phyloP scores from a whole-genome alignment of 2,888 invertebrate genomes.

The Campoletis raptor region DNA sequence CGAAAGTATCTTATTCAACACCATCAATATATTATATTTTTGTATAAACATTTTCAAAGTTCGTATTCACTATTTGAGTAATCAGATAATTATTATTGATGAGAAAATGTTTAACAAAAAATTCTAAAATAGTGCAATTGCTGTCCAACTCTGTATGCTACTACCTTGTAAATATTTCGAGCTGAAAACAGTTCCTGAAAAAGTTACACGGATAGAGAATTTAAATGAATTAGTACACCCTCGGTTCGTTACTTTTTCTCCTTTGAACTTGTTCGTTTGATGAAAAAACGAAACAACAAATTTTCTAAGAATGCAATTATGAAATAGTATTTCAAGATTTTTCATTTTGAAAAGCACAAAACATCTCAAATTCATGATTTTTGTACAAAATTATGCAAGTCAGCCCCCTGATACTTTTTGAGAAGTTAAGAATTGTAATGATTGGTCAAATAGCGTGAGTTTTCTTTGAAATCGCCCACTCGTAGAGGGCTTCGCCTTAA shows the following conservation, averaged over 20 bases:
- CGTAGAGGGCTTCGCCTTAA: slow-evolving; percentile 75
- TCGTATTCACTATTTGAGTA: not conserved
- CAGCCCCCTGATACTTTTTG: not conserved
- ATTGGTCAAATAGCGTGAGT: not conserved
- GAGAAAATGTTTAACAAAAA: not conserved
- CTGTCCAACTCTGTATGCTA: not conserved
- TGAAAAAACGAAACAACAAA: not conserved
- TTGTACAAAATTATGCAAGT: not conserved
- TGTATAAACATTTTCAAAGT: not conserved
- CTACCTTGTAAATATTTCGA: not conserved
- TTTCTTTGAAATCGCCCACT: not conserved
- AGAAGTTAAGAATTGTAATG: not conserved
- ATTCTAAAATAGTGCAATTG: not conserved
- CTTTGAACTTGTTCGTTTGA: not conserved
- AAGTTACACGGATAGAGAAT: not conserved
- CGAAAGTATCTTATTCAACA: not conserved
- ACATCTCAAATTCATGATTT: not conserved
- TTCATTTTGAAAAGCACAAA: not conserved
- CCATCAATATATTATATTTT: no score
- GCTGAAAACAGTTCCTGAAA: not conserved
- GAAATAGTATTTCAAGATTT: not conserved
- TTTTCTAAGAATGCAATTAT: not conserved
- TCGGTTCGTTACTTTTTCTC: not conserved
- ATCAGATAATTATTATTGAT: not conserved
- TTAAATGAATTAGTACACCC: not conserved